A percentile compares a stretch with the other conserved stretches of the same genome.
Conservation (phyloP, 2,888 invertebrate genomes). For the Bombyx huttoni region DNA sequence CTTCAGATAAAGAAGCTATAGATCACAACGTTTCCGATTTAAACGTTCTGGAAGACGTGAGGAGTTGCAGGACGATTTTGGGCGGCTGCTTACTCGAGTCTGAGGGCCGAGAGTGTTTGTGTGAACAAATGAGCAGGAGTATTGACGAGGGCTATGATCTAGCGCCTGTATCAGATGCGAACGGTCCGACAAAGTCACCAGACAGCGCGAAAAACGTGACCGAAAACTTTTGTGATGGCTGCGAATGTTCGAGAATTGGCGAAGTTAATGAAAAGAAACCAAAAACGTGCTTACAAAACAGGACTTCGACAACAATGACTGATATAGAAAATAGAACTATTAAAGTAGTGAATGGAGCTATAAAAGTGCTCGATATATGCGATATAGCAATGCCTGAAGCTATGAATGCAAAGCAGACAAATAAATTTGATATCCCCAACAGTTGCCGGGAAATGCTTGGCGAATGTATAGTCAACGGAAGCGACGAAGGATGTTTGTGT, state of each 20-base stretch:
- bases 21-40: background rate
- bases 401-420: conserved; percentile 4
- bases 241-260: conserved; percentile 26
- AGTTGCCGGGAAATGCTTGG: conserved; percentile 55
- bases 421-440: conserved; percentile 23
- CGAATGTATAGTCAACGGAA: conserved; percentile 54
- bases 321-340: conserved; percentile 26
- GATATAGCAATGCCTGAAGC: conserved; percentile 27
- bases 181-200: conserved; percentile 1
- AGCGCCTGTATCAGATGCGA: conserved; percentile 11
- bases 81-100: conserved; percentile 32
- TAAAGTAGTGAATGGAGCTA: conserved; percentile 36
- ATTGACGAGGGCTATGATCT: conserved; percentile 18
- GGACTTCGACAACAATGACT: conserved; percentile 3
- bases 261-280: conserved; percentile 7
- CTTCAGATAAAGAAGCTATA: background rate
- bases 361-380: conserved; percentile 43
- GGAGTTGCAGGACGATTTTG: conserved; percentile 28
- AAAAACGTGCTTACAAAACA: background rate
- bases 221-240: conserved; percentile 21
- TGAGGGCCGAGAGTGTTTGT: conserved; percentile 27
- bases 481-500: conserved; percentile 51
- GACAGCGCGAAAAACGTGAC: background rate
- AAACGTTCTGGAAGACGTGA: conserved; percentile 10
- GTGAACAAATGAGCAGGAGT: conserved; percentile 29